These are phyloP conservation scores for Ypsolopha sequella DNA, from an alignment of 2,888 invertebrate species.

Conservation along the genomic window DNA sequence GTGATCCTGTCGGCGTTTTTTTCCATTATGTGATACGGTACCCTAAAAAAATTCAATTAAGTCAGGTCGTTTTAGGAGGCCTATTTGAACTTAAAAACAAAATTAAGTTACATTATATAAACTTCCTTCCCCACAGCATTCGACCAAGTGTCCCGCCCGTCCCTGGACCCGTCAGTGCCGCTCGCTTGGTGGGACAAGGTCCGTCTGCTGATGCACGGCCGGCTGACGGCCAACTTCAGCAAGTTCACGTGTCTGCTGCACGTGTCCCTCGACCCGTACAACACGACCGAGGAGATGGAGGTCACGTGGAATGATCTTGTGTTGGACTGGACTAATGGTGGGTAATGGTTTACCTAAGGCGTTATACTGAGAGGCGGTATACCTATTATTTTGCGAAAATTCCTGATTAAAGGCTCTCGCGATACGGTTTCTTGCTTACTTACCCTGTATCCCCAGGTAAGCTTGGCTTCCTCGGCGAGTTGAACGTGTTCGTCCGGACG, in stretches of 20 bases:
- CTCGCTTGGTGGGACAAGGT: constrained; percentile 98
- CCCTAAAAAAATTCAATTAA: too few relatives aligned
- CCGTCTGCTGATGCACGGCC: constrained; percentile 91
- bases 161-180: constrained; percentile 93
- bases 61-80: too few relatives aligned
- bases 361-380: not conserved
- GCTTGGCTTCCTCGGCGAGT: constrained; percentile 90
- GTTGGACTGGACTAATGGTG: constrained; percentile 96
- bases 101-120: too few relatives aligned
- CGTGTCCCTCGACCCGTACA: constrained; percentile 97
- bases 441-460: constrained; percentile 65
- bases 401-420: too few relatives aligned
- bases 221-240: constrained; percentile 88
- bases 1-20: too few relatives aligned
- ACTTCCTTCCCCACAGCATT: constrained; percentile 69
- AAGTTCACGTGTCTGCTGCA: constrained; percentile 93
- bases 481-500: constrained; percentile 95
- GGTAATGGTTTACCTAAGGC: not conserved
- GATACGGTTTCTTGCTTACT: too few relatives aligned
- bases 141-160: constrained; percentile 88
- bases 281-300: constrained; percentile 99
- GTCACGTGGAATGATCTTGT: constrained; percentile 94
- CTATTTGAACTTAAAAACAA: too few relatives aligned
- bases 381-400: too few relatives aligned
- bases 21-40: too few relatives aligned